Evolutionary conservation across 2,113 vertebrate species (phyloP).

Genomic region (Odobenus rosmarus): DNA sequence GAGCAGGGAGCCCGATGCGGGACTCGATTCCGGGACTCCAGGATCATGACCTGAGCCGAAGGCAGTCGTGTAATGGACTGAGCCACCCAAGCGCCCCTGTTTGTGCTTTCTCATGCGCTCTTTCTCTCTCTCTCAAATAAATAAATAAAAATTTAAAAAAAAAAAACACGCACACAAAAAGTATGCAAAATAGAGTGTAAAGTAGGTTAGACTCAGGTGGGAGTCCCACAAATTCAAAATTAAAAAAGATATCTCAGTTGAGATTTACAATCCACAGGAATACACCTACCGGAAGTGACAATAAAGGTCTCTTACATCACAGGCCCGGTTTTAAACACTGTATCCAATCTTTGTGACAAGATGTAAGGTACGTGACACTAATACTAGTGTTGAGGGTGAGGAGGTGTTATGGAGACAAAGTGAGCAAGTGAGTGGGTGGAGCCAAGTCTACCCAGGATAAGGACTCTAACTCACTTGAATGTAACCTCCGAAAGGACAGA

Average conservation of each 20-base stretch:
- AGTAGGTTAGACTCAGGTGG: background rate
- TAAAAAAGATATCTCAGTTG: background rate
- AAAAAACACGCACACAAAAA: background rate
- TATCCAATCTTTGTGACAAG: background rate
- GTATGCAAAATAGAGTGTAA: background rate
- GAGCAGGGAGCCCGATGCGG: too few relatives aligned
- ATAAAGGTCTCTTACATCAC: background rate
- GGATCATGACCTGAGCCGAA: too few relatives aligned
- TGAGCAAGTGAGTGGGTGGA: background rate
- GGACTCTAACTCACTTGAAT: background rate
- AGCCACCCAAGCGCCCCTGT: too few relatives aligned
- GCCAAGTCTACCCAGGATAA: background rate
- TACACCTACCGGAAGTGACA: background rate
- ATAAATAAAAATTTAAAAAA: background rate
- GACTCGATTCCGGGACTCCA: too few relatives aligned
- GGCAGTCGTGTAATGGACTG: too few relatives aligned
- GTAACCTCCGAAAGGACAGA: background rate
- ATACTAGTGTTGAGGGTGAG: background rate
- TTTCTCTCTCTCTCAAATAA: background rate
- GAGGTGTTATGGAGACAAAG: background rate
- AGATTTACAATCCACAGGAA: background rate
- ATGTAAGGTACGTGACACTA: background rate
- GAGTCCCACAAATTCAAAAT: background rate
- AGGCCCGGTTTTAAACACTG: background rate
- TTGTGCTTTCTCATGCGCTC: too few relatives aligned